A percentile compares a stretch with the other conserved stretches of the same genome.
Evolutionary conservation across 2,888 invertebrate species (phyloP).

Genomic region (Chrysina gloriosa): DNA sequence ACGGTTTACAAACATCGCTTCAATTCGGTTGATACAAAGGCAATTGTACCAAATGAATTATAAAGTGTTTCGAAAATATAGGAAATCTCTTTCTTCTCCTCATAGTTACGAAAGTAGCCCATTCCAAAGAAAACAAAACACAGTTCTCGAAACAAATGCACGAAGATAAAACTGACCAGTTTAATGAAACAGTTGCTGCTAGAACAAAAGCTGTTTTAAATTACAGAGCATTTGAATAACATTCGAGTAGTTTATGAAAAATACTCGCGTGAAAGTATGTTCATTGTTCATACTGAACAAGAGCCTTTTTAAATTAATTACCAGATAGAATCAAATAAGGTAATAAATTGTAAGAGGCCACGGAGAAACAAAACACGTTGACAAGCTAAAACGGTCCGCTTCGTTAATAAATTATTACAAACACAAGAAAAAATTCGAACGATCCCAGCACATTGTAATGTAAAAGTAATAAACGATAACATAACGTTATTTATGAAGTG

Average conservation of each 20-base stretch:
- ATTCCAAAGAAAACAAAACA: slow-evolving; percentile 1
- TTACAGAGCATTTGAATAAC: slow-evolving; percentile 28
- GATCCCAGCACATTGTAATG: slow-evolving; percentile 39
- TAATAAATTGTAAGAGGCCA: slow-evolving; percentile 32
- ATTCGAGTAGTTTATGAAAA: slow-evolving; percentile 7
- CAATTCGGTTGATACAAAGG: too few relatives aligned
- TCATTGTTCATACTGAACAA: slow-evolving; percentile 22
- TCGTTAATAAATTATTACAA: slow-evolving; percentile 36
- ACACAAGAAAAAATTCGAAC: slow-evolving; percentile 39
- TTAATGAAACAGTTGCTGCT: not conserved
- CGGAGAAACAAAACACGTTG: slow-evolving; percentile 26
- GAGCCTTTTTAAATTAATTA: slow-evolving; percentile 27
- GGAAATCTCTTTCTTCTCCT: not conserved
- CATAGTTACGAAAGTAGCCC: slow-evolving; percentile 10
- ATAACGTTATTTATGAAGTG: slow-evolving; percentile 50
- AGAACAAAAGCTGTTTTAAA: slow-evolving; percentile 30
- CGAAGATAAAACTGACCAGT: slow-evolving; percentile 14
- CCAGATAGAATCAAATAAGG: slow-evolving; percentile 32
- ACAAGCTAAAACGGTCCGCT: slow-evolving; percentile 27
- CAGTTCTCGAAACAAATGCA: not conserved
- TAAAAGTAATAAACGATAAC: slow-evolving; percentile 48
- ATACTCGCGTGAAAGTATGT: slow-evolving; percentile 18
- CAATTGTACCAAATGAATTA: too few relatives aligned
- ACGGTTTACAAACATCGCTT: too few relatives aligned
- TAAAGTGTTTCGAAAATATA: too few relatives aligned